Conservation (phyloP, 2,113 vertebrate genomes). For the Osmerus mordax region DNA sequence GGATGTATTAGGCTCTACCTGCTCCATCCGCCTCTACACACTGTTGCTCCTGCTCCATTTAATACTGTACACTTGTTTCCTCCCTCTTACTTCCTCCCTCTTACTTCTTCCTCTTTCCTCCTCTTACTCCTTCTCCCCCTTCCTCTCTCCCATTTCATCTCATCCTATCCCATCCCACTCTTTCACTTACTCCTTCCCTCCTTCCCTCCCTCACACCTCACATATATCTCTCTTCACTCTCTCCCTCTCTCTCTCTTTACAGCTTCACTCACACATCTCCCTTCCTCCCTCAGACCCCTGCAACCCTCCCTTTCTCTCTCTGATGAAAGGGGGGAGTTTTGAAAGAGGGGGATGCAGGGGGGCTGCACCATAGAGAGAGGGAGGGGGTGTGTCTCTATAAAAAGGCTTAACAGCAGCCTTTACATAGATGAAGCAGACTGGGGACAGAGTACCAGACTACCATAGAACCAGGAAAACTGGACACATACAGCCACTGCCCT, state of each 20-base stretch:
- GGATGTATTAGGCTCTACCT: background rate
- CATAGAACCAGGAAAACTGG: background rate
- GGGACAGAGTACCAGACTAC: conserved; percentile 7
- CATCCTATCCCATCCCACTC: no score
- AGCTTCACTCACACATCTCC: background rate
- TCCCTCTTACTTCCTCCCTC: background rate
- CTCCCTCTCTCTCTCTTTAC: conserved; percentile 3
- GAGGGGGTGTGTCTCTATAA: conserved; percentile 72
- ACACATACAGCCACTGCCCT: conserved; percentile 27
- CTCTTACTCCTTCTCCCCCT: background rate
- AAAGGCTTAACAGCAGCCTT: conserved; percentile 60
- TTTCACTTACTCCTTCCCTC: background rate
- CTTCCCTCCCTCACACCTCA: background rate
- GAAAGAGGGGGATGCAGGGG: conserved; percentile 36
- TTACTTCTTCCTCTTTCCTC: background rate
- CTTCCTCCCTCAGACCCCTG: conserved; percentile 5
- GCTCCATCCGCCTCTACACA: conserved; percentile 19
- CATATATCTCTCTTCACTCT: conserved; percentile 1
- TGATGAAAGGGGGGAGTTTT: conserved; percentile 53
- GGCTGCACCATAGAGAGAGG: conserved; percentile 57
- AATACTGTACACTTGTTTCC: no score
- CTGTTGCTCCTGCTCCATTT: conserved; percentile 17
- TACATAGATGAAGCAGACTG: conserved; percentile 56
- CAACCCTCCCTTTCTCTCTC: conserved; percentile 24
- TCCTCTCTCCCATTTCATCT: background rate